Conservation (phyloP, 2,888 invertebrate genomes). For the Cataglyphis cursor region DNA sequence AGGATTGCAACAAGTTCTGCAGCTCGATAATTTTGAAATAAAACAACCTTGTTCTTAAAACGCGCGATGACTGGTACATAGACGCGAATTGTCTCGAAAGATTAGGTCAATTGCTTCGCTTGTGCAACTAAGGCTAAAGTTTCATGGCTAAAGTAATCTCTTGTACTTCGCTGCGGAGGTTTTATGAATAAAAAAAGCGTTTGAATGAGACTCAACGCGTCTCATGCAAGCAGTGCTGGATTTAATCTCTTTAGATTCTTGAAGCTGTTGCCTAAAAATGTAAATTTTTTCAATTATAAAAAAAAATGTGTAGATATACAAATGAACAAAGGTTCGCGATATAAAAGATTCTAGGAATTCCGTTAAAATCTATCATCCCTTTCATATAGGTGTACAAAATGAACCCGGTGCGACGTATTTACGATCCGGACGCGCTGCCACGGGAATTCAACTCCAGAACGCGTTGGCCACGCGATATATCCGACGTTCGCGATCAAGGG, state of each 20-base stretch:
- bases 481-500: constrained; percentile 91
- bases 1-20: background rate
- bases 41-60: constrained; percentile 31
- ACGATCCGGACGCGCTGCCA: constrained; percentile 90
- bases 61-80: constrained; percentile 4
- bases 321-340: background rate
- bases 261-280: background rate
- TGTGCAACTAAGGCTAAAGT: constrained; percentile 36
- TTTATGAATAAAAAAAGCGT: constrained; percentile 21
- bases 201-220: background rate
- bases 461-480: constrained; percentile 92
- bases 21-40: constrained; percentile 17
- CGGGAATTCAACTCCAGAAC: constrained; percentile 92
- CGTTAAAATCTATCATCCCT: background rate
- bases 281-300: background rate
- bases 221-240: background rate
- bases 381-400: constrained; percentile 85
- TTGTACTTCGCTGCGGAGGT: constrained; percentile 16
- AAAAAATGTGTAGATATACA: background rate
- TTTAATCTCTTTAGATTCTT: background rate
- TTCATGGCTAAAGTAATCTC: constrained; percentile 31
- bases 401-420: constrained; percentile 89
- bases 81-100: constrained; percentile 14
- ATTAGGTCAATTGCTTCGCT: constrained; percentile 35
- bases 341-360: background rate